Evolutionary conservation across 2,888 invertebrate species (phyloP).

Genomic region (Theretra japonica): DNA sequence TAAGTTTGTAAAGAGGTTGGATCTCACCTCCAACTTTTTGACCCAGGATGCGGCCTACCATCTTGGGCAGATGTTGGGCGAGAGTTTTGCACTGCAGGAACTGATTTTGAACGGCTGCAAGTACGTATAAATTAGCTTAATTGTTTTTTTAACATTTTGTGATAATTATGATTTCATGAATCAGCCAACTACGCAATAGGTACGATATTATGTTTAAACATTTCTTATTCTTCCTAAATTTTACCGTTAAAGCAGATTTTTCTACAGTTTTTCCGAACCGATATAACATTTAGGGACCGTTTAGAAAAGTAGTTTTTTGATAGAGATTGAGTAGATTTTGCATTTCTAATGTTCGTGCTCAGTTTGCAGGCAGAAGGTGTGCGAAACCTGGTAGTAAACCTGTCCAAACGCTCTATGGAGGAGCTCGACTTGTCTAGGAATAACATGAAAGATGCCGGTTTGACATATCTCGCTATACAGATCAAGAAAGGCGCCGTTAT

Average conservation of each 20-base stretch:
- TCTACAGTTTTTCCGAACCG: no score
- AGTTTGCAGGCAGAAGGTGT: conserved; percentile 48
- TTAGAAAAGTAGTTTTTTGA: not conserved
- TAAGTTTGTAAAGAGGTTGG: conserved; percentile 47
- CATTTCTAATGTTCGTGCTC: not conserved
- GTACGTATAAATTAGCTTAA: conserved; percentile 33
- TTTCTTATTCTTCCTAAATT: no score
- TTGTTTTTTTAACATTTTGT: not conserved
- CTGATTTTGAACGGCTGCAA: conserved; percentile 53
- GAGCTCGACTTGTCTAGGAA: conserved; percentile 53
- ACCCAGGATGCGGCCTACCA: conserved; percentile 57
- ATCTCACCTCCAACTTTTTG: conserved; percentile 55
- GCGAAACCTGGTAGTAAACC: conserved; percentile 40
- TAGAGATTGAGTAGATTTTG: not conserved
- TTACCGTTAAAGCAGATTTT: no score
- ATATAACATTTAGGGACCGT: not conserved
- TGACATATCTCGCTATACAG: conserved; percentile 44
- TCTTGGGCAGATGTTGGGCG: conserved; percentile 52
- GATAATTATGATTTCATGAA: not conserved
- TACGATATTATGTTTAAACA: no score
- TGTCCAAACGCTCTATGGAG: conserved; percentile 42
- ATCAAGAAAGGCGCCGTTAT: conserved; percentile 46
- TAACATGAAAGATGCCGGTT: conserved; percentile 49
- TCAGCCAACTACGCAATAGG: no score
- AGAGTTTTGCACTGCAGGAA: conserved; percentile 48